Evolutionary conservation across 2,113 vertebrate species (phyloP).

Genomic region (Pseudorhombus dupliciocellatus): DNA sequence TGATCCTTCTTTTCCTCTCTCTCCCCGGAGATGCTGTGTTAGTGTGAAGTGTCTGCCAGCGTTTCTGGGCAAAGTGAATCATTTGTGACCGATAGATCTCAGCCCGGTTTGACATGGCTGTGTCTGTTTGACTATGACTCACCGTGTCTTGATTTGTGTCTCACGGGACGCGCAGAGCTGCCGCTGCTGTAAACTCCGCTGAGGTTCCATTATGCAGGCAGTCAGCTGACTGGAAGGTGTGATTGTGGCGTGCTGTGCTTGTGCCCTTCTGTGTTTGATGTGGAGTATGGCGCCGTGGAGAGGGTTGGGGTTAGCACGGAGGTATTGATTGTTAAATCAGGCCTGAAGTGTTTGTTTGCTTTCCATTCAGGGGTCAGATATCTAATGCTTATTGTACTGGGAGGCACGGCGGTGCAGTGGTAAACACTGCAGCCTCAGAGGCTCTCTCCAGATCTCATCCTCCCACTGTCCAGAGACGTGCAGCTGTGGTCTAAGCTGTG

Average conservation of each 20-base stretch:
- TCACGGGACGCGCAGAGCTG: conserved; percentile 25
- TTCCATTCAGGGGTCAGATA: neutral
- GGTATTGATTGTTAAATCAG: conserved; percentile 22
- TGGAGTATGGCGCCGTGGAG: conserved; percentile 1
- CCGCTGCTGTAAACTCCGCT: conserved; percentile 12
- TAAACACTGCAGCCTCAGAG: too few species aligned
- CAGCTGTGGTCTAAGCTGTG: too few species aligned
- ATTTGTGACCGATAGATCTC: conserved; percentile 55
- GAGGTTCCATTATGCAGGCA: conserved; percentile 23
- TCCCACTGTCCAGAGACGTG: too few species aligned
- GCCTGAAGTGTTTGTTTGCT: conserved; percentile 9
- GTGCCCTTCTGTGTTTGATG: conserved; percentile 21
- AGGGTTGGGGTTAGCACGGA: neutral
- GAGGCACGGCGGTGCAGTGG: neutral
- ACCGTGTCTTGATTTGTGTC: conserved; percentile 38
- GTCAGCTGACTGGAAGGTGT: conserved; percentile 44
- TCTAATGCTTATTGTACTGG: neutral
- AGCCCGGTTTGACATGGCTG: conserved; percentile 42
- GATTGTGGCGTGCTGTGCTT: conserved; percentile 9
- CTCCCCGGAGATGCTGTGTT: conserved; percentile 32
- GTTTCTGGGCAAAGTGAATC: conserved; percentile 63
- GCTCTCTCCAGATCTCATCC: too few species aligned
- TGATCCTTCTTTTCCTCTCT: neutral
- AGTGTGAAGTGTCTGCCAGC: conserved; percentile 33
- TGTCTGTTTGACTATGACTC: conserved; percentile 57